phyloP scores from a whole-genome alignment of 2,797 vertebrate genomes.

The Hybognathus amarus region DNA sequence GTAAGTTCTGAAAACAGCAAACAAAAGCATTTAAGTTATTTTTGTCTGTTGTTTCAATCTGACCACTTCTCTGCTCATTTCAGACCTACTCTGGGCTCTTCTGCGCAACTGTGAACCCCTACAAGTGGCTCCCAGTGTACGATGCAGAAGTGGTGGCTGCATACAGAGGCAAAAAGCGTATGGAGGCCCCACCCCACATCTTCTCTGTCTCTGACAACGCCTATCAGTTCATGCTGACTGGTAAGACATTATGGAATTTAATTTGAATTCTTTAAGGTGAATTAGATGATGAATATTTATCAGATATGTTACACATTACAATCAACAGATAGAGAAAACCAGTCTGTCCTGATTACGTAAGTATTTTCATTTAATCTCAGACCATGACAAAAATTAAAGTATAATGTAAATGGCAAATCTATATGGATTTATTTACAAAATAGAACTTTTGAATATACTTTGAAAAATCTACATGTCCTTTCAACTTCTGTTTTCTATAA shows the following conservation, averaged over 20 bases:
- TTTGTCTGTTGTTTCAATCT: neutral
- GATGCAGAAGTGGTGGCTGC: too few species aligned
- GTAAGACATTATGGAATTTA: neutral
- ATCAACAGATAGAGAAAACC: conserved; percentile 78
- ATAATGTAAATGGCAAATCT: neutral
- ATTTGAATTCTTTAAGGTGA: neutral
- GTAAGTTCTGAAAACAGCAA: conserved; percentile 66
- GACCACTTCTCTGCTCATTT: too few species aligned
- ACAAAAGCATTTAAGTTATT: neutral
- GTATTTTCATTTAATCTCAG: conserved; percentile 51
- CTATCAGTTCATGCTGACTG: too few species aligned
- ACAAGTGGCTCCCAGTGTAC: too few species aligned
- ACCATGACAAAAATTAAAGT: neutral
- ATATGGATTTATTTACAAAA: neutral
- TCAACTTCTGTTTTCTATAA: neutral
- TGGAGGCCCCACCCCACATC: too few species aligned
- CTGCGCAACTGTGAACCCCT: too few species aligned
- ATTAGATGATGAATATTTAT: neutral
- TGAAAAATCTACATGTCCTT: neutral
- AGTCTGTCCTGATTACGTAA: conserved; percentile 64
- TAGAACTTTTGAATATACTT: neutral
- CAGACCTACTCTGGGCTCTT: too few species aligned
- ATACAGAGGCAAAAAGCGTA: too few species aligned
- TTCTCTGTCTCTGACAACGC: too few species aligned
- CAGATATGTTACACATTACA: neutral